Conservation (phyloP, 2,797 vertebrate species). For the Anabas testudineus region DNA sequence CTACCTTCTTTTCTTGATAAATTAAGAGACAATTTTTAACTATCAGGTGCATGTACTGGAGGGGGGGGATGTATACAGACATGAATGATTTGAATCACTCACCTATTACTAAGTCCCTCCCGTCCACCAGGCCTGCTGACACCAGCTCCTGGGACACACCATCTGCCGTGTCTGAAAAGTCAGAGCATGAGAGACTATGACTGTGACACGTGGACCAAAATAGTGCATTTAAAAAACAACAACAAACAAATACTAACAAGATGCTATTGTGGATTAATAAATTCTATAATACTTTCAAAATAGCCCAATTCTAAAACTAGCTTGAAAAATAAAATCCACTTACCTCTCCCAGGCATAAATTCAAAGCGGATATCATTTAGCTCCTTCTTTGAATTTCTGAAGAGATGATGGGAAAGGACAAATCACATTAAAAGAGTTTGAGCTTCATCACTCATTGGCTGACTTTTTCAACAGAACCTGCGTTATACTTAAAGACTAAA, state of each 20-base stretch:
- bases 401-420: slow-evolving; percentile 43
- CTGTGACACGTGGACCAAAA: slow-evolving; percentile 16
- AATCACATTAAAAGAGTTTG: neutral
- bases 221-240: neutral
- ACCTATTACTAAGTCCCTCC: slow-evolving; percentile 98
- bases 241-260: slow-evolving; percentile 6
- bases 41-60: slow-evolving; percentile 4
- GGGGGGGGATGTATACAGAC: neutral
- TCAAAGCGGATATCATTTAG: slow-evolving; percentile 98
- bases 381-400: slow-evolving; percentile 97
- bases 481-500: neutral
- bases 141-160: slow-evolving; percentile 99
- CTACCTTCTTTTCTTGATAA: no score
- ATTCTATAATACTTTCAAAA: no score
- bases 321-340: slow-evolving; percentile 35
- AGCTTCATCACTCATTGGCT: neutral
- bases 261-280: neutral
- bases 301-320: neutral
- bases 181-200: slow-evolving; percentile 4
- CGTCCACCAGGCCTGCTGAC: slow-evolving; percentile 97
- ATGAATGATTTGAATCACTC: slow-evolving; percentile 53
- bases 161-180: slow-evolving; percentile 93
- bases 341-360: slow-evolving; percentile 98
- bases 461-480: neutral
- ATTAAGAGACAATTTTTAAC: neutral